These are phyloP conservation scores for Hydra vulgaris DNA, from an alignment of 30 jellyfish, hydroid and myxozoan species.

Conservation along the genomic window DNA sequence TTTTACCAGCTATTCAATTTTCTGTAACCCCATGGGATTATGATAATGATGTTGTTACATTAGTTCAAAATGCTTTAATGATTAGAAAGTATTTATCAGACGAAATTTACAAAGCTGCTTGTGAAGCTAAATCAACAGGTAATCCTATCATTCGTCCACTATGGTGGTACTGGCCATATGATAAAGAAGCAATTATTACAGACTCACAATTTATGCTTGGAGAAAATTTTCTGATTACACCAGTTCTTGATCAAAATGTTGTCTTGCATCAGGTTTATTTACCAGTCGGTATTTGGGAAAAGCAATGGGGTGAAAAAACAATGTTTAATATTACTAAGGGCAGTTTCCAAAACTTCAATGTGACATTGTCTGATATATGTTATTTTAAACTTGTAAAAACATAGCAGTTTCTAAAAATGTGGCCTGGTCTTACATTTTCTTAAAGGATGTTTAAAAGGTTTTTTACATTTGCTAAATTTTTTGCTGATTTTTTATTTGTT, in stretches of 20 bases:
- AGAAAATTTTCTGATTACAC: constrained; percentile 69
- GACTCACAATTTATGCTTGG: constrained; percentile 67
- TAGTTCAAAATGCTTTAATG: constrained; percentile 40
- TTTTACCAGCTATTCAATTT: constrained; percentile 84
- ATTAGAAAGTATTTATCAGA: constrained; percentile 34
- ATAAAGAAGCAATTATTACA: constrained; percentile 25
- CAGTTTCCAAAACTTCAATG: constrained; percentile 20
- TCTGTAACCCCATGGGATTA: constrained; percentile 93
- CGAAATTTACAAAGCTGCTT: constrained; percentile 38
- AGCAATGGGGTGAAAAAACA: constrained; percentile 47
- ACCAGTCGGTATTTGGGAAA: constrained; percentile 71
- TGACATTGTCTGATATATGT: constrained; percentile 37
- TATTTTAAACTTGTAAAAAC: constrained; percentile 29
- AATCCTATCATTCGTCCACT: constrained; percentile 82
- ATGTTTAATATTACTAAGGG: constrained; percentile 35
- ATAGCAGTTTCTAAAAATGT: no score
- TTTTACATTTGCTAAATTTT: no score
- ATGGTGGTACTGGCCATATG: constrained; percentile 90
- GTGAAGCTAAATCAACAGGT: constrained; percentile 31
- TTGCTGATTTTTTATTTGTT: no score
- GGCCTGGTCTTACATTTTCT: no score
- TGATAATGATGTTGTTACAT: constrained; percentile 51
- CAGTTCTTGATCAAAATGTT: constrained; percentile 53
- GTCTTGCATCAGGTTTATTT: constrained; percentile 32
- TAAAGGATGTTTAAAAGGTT: no score